Conservation (phyloP, 1,140 invertebrate genomes). For the Musca vetustissima region DNA sequence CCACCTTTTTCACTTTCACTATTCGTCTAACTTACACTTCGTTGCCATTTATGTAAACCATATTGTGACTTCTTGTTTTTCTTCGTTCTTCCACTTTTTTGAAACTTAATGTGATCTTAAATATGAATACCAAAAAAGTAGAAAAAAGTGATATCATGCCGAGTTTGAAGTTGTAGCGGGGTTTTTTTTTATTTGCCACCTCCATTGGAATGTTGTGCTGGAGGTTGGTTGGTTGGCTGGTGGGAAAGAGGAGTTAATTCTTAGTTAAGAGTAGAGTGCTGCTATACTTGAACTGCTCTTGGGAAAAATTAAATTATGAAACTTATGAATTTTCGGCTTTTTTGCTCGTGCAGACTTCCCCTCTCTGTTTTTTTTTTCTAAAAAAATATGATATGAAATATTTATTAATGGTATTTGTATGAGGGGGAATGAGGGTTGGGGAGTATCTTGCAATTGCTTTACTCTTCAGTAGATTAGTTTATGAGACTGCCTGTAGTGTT, state of each 20-base stretch:
- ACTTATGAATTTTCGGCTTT: constrained; percentile 9
- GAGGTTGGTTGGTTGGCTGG: too few relatives aligned
- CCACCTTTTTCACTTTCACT: too few relatives aligned
- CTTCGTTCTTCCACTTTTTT: background rate
- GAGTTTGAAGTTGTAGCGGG: background rate
- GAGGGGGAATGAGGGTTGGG: background rate
- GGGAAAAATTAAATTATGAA: background rate
- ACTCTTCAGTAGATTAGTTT: constrained; percentile 2
- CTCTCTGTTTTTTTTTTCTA: too few relatives aligned
- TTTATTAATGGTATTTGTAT: background rate
- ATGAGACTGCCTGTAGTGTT: constrained; percentile 12
- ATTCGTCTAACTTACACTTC: too few relatives aligned
- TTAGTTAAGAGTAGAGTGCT: too few relatives aligned
- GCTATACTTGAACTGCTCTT: too few relatives aligned
- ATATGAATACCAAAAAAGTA: background rate
- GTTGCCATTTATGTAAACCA: too few relatives aligned
- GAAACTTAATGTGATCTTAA: constrained; percentile 15
- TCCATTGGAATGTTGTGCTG: too few relatives aligned
- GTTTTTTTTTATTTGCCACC: background rate
- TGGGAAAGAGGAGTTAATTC: too few relatives aligned
- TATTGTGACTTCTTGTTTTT: background rate
- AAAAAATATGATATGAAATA: too few relatives aligned
- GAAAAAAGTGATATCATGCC: constrained; percentile 10
- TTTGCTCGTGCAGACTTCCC: too few relatives aligned
- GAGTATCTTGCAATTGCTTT: background rate